Base-by-base conservation (phyloP, 2,888 invertebrate species). In the Syrista parreyssii region DNA sequence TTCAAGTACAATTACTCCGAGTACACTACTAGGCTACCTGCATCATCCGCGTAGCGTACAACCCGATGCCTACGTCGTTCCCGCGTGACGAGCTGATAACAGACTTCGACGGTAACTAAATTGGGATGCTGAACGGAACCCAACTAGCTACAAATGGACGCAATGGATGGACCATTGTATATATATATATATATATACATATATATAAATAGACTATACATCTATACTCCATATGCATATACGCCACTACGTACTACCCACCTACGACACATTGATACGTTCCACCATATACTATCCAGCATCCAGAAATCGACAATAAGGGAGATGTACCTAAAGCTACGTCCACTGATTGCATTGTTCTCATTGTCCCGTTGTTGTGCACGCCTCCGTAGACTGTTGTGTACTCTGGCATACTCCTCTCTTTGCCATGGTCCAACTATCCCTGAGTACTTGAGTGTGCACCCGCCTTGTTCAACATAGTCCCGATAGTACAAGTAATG, bases 281-380 rank as follows among this genome's bases (percentile, higher is more conserved):
- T 23, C 9, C 55, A 23, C 1, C 23, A 6, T 1, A 40, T 23
- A 15, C 40, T 40, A 55, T 23, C 23, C 55, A 55, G 55, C 35
- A 36, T 30, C 31, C 31, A 74, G 74, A 74, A 74, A 34, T 74
- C n/a, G 35, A 74, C 74, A 74, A 74, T 74, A 35, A 74, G 23
- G 31, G 35, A 35, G 34, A 36, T 30, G 33, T 31, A 55, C 23
- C 31, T 12, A 35, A 31, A 36, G 33, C 35, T 35, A 35, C 74
- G 12, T 34, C 23, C 9, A 33, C n/a, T 35, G 74, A 74, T 74
- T 34, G 23, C 35, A 74, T 74, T 36, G 74, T 55, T n/a, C 30
- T 35, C 74, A 74, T 74, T 74, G 74, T 55, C 9, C 55, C 23
- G 9, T 55, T 30, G 31, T 71, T 33, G 71, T 33, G 71, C 71